A percentile compares a stretch with the other conserved stretches of the same genome.
phyloP scores from a whole-genome alignment of 1,140 invertebrate species.

The Lutraria rhynchaena region DNA sequence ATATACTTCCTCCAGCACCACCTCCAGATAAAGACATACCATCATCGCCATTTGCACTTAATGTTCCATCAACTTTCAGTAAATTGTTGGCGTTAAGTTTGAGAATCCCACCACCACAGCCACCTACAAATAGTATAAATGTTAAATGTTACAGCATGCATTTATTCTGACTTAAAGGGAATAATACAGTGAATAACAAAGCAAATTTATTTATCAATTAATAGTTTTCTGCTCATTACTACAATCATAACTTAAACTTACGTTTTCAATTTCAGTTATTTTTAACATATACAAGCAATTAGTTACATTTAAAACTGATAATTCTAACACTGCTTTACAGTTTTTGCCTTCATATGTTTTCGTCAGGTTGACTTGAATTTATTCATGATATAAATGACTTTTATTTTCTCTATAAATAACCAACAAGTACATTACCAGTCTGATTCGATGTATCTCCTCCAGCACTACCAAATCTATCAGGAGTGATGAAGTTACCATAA shows the following conservation, averaged over 20 bases:
- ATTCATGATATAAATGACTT: neutral
- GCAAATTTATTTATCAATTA: neutral
- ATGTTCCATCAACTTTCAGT: conserved; percentile 69
- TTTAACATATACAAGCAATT: neutral
- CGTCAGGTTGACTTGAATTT: neutral
- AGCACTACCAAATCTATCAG: conserved; percentile 70
- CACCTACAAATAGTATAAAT: conserved; percentile 60
- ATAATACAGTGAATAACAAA: neutral
- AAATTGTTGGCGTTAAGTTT: conserved; percentile 58
- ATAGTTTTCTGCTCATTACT: neutral
- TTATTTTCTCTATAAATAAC: neutral
- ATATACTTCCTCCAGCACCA: conserved; percentile 74
- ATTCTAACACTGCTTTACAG: neutral
- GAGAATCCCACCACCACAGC: conserved; percentile 73
- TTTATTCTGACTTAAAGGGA: neutral
- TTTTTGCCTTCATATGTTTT: neutral
- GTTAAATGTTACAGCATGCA: neutral
- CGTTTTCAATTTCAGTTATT: neutral
- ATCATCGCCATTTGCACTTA: conserved; percentile 69
- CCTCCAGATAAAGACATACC: conserved; percentile 59
- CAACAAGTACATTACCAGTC: neutral
- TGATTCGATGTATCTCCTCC: conserved; percentile 61
- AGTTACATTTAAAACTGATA: neutral
- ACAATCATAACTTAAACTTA: neutral
- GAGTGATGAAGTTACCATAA: conserved; percentile 71